phyloP scores from a whole-genome alignment of 2,888 invertebrate species.

The Chalcis sispes region DNA sequence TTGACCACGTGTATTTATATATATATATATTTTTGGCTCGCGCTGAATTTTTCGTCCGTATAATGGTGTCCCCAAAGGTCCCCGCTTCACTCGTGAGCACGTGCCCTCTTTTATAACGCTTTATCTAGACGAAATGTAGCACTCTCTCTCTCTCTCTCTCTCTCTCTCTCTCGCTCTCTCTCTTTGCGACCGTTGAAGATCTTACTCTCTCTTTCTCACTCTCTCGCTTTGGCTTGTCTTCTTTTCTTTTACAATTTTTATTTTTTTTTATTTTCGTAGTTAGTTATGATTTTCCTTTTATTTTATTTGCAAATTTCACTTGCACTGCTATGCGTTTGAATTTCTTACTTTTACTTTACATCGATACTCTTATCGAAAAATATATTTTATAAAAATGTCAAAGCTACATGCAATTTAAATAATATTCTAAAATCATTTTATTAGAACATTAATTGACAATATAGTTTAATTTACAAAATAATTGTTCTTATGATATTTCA shows the following conservation, averaged over 20 bases:
- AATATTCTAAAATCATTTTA: too few relatives aligned
- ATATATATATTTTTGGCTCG: constrained; percentile 8
- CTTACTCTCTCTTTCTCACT: background rate
- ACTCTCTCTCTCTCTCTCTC: background rate
- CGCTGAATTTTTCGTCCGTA: background rate
- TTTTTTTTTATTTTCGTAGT: background rate
- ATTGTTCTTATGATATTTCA: too few relatives aligned
- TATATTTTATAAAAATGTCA: too few relatives aligned
- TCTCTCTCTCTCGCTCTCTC: background rate
- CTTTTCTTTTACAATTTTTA: background rate
- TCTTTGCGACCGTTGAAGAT: background rate
- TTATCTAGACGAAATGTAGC: background rate
- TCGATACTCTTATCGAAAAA: too few relatives aligned
- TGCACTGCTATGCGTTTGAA: too few relatives aligned
- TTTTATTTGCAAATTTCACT: too few relatives aligned
- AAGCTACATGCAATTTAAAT: too few relatives aligned
- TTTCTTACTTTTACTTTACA: too few relatives aligned
- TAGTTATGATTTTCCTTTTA: too few relatives aligned
- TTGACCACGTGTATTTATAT: background rate
- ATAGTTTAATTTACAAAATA: too few relatives aligned
- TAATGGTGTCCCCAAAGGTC: background rate
- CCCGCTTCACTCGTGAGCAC: background rate
- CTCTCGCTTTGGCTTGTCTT: background rate
- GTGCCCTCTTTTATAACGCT: constrained; percentile 5
- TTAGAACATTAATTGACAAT: too few relatives aligned